Evolutionary conservation across 2,797 vertebrate species (phyloP).

Genomic region (Malacoraja senta): DNA sequence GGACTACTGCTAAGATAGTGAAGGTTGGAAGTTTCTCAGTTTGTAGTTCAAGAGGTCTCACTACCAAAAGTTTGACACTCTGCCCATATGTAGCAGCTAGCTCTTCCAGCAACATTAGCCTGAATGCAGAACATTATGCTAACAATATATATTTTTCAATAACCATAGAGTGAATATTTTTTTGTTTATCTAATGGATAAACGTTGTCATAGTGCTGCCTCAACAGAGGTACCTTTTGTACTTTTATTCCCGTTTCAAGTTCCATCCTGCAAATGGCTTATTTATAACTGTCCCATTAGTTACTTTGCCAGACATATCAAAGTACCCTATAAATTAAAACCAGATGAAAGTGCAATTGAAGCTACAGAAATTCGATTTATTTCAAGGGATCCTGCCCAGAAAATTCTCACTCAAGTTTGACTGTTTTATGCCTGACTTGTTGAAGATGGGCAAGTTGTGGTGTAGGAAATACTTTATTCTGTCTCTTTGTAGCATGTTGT

Average conservation of each 20-base stretch:
- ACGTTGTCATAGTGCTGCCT: neutral
- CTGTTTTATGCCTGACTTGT: neutral
- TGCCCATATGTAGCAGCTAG: neutral
- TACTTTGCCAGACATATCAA: conserved; percentile 4
- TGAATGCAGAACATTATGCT: neutral
- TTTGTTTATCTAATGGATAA: neutral
- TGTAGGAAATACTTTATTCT: neutral
- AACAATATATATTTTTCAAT: neutral
- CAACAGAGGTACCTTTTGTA: neutral
- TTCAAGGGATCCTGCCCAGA: neutral
- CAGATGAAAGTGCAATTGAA: conserved; percentile 1
- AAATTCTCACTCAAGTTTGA: neutral
- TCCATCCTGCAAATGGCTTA: neutral
- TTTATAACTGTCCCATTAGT: neutral
- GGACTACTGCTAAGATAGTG: too few relatives aligned
- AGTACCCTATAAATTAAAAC: neutral
- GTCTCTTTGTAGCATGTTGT: neutral
- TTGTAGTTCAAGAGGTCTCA: neutral
- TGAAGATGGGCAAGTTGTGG: neutral
- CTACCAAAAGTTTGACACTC: neutral
- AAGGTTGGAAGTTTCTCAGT: too few relatives aligned
- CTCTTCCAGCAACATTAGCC: neutral
- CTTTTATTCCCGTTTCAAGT: neutral
- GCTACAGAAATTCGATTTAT: conserved; percentile 3
- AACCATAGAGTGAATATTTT: neutral